Base-by-base conservation (phyloP, 2,888 invertebrate species). In the Eudasyphora cyanicolor region DNA sequence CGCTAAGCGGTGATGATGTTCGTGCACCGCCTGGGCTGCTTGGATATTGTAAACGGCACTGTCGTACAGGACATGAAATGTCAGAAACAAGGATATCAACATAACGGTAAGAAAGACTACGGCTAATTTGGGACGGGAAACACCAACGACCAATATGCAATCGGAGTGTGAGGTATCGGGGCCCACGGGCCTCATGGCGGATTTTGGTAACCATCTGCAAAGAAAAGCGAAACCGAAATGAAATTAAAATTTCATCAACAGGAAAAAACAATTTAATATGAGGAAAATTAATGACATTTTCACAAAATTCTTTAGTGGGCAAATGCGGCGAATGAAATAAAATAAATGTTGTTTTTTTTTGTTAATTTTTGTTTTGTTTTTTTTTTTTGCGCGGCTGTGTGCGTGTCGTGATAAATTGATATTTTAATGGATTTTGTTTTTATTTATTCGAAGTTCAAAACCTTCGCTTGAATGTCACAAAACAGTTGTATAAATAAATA, bases 51-150 rank as follows among this genome's bases (percentile, higher is more conserved):
- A 96, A 71, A 96, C 94, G 76, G 96, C 96, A 91, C 96, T 96
- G 93, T 97, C 96, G 93, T 96, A 96, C 82, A 96, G 94, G 89
- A 96, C 95, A 91, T 96, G 96, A 93, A 96, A 96, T 87, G 96
- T 96, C 90, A 97, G 94, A 93, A 96, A 96, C 87, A 97, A 94
- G 45, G 96, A 96, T 86, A 96, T 93, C 87, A 96, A 93, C 93
- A 96, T 96, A 91, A 96, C 95, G 89, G 96, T 95, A 87, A 96
- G 94, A 92, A 96, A 95, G 80, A 92, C 92, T 91, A 96, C 95
- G 90, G 96, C 96, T 93, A 96, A 94, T 92, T 96, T 96, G 89
- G 96, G 96, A 93, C 96, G 95, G 92, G 96, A 96, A 90, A 96
- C 95, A 88, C 96, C 96, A 90, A 96, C 96, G 90, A 96, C 96